Conservation (phyloP, 2,113 vertebrate species). For the Sialia sialis region DNA sequence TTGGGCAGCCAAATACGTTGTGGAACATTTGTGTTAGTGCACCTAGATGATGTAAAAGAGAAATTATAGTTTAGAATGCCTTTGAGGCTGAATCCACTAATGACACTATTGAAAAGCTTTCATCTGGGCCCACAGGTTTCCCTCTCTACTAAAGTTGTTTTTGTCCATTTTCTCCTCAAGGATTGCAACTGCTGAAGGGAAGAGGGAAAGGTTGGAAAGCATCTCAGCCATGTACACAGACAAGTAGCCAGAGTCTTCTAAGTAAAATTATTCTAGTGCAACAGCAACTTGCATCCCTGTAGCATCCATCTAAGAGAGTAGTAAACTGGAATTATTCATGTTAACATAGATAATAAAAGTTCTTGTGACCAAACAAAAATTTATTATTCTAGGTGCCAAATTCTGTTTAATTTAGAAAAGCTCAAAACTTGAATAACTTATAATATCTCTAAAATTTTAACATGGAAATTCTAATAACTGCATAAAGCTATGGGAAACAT, state of each 20-base stretch:
- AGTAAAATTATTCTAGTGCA: not conserved
- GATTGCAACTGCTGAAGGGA: not conserved
- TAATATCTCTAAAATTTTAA: not conserved
- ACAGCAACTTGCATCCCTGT: not conserved
- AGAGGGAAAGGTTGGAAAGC: not conserved
- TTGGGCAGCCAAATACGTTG: not conserved
- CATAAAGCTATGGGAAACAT: not conserved
- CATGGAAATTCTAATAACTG: not conserved
- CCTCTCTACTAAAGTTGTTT: not conserved
- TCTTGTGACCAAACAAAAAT: not conserved
- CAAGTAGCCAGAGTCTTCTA: not conserved
- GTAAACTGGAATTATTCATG: not conserved
- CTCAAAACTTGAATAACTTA: not conserved
- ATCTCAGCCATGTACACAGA: not conserved
- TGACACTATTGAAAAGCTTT: not conserved
- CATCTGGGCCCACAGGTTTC: not conserved
- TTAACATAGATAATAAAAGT: not conserved
- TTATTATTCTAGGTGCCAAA: not conserved
- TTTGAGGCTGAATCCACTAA: not conserved
- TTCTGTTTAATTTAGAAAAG: not conserved
- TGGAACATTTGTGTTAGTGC: not conserved
- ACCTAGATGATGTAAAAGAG: not conserved
- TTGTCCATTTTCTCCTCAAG: not conserved
- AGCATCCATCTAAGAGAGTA: not conserved
- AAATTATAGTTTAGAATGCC: not conserved